Conservation (phyloP, 2,113 vertebrate genomes). For the Bucco capensis region DNA sequence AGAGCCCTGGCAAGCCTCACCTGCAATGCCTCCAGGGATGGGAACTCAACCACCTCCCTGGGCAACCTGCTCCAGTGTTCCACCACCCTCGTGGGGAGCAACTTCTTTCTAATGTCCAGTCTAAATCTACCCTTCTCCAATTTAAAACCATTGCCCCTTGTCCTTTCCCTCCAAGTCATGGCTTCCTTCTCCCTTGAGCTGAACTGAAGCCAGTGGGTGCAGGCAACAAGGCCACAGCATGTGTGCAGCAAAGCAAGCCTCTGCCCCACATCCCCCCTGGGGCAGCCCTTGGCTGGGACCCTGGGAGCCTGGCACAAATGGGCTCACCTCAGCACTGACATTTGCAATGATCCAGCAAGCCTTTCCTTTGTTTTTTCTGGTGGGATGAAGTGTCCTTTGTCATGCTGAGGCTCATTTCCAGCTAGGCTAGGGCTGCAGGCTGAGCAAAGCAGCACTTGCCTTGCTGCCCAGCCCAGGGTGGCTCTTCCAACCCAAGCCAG, state of each 20-base stretch:
- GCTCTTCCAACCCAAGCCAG: neutral
- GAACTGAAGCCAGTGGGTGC: neutral
- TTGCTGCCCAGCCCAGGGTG: neutral
- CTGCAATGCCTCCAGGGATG: no score
- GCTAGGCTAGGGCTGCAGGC: neutral
- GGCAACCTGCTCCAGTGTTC: no score
- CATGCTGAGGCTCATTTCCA: accelerated
- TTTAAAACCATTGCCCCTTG: no score
- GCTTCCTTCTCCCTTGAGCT: neutral
- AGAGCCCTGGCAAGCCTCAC: no score
- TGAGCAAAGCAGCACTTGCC: neutral
- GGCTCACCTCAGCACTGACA: neutral
- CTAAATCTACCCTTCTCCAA: no score
- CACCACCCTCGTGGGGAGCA: no score
- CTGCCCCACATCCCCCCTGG: neutral
- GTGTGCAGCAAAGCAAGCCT: neutral
- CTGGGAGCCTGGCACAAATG: accelerated
- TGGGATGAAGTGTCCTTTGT: neutral
- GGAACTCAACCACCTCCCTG: no score
- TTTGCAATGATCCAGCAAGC: neutral
- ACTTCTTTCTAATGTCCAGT: no score
- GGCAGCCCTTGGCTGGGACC: neutral
- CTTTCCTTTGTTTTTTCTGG: neutral
- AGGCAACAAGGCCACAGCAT: accelerated
- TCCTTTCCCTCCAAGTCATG: no score